These are phyloP conservation scores for Drosophila meridionalis DNA, from an alignment of 2,888 invertebrate genomes.

Conservation along the genomic window DNA sequence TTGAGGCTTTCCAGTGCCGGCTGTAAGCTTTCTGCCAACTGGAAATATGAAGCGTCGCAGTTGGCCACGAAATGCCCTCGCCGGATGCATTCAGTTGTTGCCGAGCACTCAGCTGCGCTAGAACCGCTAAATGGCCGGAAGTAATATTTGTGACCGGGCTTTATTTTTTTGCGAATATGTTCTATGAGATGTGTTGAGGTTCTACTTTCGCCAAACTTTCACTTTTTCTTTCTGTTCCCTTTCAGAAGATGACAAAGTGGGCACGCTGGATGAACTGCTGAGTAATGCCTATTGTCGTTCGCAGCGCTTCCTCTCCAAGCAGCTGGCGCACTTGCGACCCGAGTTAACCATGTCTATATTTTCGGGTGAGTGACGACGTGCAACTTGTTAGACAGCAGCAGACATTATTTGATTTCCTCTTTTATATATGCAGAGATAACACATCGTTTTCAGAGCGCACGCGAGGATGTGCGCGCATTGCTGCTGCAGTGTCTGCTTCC, in stretches of 20 bases:
- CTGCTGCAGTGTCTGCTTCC: conserved; percentile 96
- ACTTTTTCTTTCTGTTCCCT: conserved; percentile 7
- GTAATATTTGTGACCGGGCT: conserved; percentile 7
- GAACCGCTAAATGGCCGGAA: conserved; percentile 27
- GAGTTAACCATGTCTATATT: conserved; percentile 99
- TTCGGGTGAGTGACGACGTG: conserved; percentile 90
- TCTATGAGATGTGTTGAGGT: not conserved
- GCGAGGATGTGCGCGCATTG: conserved; percentile 95
- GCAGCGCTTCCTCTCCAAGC: conserved; percentile 95
- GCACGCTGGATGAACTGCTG: conserved; percentile 93
- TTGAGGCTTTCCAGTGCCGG: conserved; percentile 43
- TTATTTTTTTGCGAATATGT: not conserved
- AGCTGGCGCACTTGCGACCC: conserved; percentile 96
- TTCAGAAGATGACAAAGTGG: conserved; percentile 85
- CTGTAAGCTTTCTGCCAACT: conserved; percentile 52
- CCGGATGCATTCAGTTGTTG: conserved; percentile 19
- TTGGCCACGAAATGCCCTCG: not conserved
- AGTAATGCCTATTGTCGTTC: conserved; percentile 96
- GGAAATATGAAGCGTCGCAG: conserved; percentile 39
- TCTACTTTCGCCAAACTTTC: conserved; percentile 2
- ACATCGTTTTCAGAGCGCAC: conserved; percentile 97
- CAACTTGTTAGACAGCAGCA: not conserved
- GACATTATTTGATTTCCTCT: not conserved
- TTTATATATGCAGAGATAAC: conserved; percentile 92
- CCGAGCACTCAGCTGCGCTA: conserved; percentile 15